Base-by-base conservation (phyloP, 2,113 vertebrate genomes). In the Carassius carassius region DNA sequence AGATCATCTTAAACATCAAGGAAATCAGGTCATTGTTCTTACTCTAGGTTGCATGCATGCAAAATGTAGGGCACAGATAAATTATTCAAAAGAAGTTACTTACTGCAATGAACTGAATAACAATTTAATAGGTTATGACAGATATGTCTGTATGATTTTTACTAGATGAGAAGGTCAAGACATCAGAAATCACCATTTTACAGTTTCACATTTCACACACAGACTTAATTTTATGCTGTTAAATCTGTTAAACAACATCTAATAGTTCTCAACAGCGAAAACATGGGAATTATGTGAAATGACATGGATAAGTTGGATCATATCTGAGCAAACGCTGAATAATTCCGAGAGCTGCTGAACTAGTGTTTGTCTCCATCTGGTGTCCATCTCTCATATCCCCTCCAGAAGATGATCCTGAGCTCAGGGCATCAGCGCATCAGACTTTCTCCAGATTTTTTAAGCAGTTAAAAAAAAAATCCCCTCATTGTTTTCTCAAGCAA, bases 341-440 rank as follows among this genome's bases (percentile, higher is more conserved):
- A 54, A 54, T 17, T 13, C 23, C 41, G 35, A 41, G 65, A 69
- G 5, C 2, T 62, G 14, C 29, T 60, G 29, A 29, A 29, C 29
- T 29, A 29, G 29, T 29, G 29, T 29, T 32, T 78, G 76, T 12
- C 35, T 41, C 76, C 76, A 32, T 78, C 76, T 60, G 21, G 76
- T 78, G 76, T 78, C 32, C 13, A 0, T 41, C 67, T 4, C 67
- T 41, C 32, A 69, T 37, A 69, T 37, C 37, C 19, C 65, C 65
- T 69, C 32, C 7, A 69, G 25, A 14, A 65, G 25, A 67, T 67
- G 25, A 67, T 16, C 14, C 49, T 51, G 49, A 51, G 49, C 47
- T 49, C 47, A 49, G 2, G 11, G 13, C 12, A 49, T 14, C 13
- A 12, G 44, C 12, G 3, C 47, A 13, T 13, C 13, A 47, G 11